phyloP scores from a whole-genome alignment of 1,140 invertebrate genomes.

The Drosophila sp. region DNA sequence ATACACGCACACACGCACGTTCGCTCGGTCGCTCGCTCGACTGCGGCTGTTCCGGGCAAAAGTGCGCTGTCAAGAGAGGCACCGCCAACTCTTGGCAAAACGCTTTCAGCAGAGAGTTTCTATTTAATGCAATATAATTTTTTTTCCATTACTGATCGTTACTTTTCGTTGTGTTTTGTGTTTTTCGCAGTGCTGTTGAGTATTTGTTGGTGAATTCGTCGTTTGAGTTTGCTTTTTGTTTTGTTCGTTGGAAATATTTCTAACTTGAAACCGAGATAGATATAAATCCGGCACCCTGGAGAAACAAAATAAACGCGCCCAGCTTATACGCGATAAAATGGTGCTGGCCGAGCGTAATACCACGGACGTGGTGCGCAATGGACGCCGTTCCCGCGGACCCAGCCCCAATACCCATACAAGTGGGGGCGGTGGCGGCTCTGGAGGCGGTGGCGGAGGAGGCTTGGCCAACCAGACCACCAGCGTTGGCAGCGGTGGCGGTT shows the following conservation, averaged over 20 bases:
- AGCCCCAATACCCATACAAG: conserved; percentile 93
- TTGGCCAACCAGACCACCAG: conserved; percentile 22
- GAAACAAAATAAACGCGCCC: conserved; percentile 80
- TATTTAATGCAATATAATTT: conserved; percentile 45
- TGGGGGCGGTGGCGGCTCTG: conserved; percentile 34
- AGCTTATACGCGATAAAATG: conserved; percentile 85
- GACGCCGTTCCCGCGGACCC: conserved; percentile 92
- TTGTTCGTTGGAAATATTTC: background rate
- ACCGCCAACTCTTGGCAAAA: conserved; percentile 55
- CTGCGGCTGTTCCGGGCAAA: conserved; percentile 49
- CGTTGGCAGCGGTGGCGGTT: conserved; percentile 35
- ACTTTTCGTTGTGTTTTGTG: background rate
- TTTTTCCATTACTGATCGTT: conserved; percentile 27
- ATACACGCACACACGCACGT: conserved; percentile 22
- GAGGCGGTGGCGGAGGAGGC: conserved; percentile 37
- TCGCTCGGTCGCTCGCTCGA: conserved; percentile 32
- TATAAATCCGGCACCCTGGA: conserved; percentile 62
- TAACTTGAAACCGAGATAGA: background rate
- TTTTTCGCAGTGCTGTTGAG: background rate
- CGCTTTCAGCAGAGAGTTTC: conserved; percentile 53
- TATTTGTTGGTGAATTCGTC: conserved; percentile 2
- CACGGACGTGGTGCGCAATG: conserved; percentile 91
- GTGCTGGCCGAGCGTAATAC: conserved; percentile 93
- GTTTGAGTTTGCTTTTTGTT: conserved; percentile 21
- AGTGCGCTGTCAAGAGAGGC: conserved; percentile 52